Evolutionary conservation across 1,140 invertebrate species (phyloP), one percentile per base, ranked within the genome.

Genomic region (Euborellia annulipes): DNA sequence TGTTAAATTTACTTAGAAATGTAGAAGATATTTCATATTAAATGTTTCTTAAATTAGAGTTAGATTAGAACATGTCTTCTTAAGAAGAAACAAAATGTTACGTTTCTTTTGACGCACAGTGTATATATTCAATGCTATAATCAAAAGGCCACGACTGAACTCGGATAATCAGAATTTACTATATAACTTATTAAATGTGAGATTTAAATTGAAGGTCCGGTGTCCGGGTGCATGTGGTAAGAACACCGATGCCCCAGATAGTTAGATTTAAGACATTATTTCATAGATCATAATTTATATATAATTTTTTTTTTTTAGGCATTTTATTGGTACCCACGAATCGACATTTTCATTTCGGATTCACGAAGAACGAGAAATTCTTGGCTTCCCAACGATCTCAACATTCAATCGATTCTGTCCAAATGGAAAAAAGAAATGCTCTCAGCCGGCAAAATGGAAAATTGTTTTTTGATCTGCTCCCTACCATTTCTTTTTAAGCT

Each of bases 291-390:
- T 23, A 19, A 36, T 47, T 14, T 43, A 47, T 23, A 50, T 41
- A 42, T 43, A 41, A 49, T 43, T 49, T 52, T 54, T 49, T 49
- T 49, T 52, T 62, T 60, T 34, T 50, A 75, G 77, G 58, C 78
- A 80, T 68, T 93, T 95, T 60, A 77, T 95, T 50, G 93, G 94
- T 21, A 91, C 88, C 1, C 72, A 82, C 58, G 86, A 90, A 58
- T 97, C 93, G 50, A 98, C 94, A 19, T 98, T 95, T 65, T 85
- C 91, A 11, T 94, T 86, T 61, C 71, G 93, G 42, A 97, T 97
- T 50, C 90, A 95, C 69, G 94, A 98, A 62, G 93, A 97, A 60
- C 71, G 94, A 37, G 92, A 97, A 67, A 93, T 97, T 49, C 59
- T 96, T 16, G 88, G 89, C 4, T 92, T 93, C 63, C 65, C 72